These are phyloP conservation scores for Cephalophus harveyi DNA, from an alignment of 2,113 vertebrate genomes.

Conservation along the genomic window DNA sequence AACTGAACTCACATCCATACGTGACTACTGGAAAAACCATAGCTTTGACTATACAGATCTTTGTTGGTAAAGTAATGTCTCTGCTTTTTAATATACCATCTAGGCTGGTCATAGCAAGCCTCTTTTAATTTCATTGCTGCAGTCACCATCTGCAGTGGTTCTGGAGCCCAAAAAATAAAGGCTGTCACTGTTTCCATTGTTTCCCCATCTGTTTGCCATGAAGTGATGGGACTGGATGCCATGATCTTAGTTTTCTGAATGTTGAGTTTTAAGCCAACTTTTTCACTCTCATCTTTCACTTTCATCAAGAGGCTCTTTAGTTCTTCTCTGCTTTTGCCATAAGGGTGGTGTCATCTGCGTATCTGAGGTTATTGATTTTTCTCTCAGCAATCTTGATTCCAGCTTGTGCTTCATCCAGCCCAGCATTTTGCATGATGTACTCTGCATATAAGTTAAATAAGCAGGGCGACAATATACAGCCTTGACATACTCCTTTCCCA, in stretches of 20 bases:
- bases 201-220: background rate
- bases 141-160: background rate
- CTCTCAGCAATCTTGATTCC: background rate
- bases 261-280: background rate
- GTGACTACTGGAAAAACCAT: background rate
- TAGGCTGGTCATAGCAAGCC: background rate
- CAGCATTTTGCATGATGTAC: background rate
- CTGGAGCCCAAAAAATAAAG: background rate
- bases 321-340: background rate
- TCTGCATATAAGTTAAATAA: background rate
- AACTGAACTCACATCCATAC: background rate
- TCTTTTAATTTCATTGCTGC: background rate
- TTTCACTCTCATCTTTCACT: background rate
- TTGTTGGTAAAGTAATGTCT: background rate
- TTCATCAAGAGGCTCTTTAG: background rate
- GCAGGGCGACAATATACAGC: background rate
- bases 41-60: background rate
- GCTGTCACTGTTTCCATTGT: background rate
- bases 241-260: background rate
- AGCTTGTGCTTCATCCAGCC: background rate
- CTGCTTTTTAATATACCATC: background rate
- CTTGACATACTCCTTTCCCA: background rate
- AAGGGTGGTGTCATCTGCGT: fast-evolving
- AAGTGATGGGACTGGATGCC: background rate
- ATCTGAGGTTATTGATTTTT: background rate